Evolutionary conservation across 1,140 invertebrate genomes (phyloP).

Genomic region (Andricus grossulariae): DNA sequence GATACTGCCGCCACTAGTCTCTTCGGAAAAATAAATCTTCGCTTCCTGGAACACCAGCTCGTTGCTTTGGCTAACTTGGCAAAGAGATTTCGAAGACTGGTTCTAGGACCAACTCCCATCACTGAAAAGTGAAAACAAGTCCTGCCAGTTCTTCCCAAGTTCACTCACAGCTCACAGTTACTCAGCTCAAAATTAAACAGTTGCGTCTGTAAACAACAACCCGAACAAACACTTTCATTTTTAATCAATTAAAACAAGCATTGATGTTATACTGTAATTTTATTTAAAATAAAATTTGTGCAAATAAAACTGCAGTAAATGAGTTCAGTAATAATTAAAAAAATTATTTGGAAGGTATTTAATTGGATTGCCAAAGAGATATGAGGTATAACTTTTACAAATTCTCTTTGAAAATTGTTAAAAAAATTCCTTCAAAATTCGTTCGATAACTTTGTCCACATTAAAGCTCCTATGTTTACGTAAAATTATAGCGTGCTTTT

Average conservation of each 20-base stretch:
- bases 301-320: too few relatives aligned
- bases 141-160: conserved; percentile 10
- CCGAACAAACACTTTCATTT: conserved; percentile 28
- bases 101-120: conserved; percentile 1
- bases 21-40: conserved; percentile 73
- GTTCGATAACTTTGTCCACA: too few relatives aligned
- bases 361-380: too few relatives aligned
- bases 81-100: conserved; percentile 22
- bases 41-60: conserved; percentile 62
- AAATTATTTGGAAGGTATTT: too few relatives aligned
- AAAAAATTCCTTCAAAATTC: too few relatives aligned
- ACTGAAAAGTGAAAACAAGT: conserved; percentile 25
- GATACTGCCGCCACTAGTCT: conserved; percentile 53
- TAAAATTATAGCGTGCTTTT: too few relatives aligned
- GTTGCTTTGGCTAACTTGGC: conserved; percentile 16
- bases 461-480: too few relatives aligned
- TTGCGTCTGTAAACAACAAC: conserved; percentile 34
- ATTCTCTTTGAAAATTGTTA: too few relatives aligned
- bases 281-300: too few relatives aligned
- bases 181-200: conserved; percentile 17
- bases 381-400: too few relatives aligned
- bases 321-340: too few relatives aligned
- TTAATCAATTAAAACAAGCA: neutral
- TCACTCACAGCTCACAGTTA: neutral
- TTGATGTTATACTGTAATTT: too few relatives aligned